Evolutionary conservation across 2,888 invertebrate genomes (phyloP), one percentile per base, ranked within the genome.

Genomic region (Andrena chrysosceles): DNA sequence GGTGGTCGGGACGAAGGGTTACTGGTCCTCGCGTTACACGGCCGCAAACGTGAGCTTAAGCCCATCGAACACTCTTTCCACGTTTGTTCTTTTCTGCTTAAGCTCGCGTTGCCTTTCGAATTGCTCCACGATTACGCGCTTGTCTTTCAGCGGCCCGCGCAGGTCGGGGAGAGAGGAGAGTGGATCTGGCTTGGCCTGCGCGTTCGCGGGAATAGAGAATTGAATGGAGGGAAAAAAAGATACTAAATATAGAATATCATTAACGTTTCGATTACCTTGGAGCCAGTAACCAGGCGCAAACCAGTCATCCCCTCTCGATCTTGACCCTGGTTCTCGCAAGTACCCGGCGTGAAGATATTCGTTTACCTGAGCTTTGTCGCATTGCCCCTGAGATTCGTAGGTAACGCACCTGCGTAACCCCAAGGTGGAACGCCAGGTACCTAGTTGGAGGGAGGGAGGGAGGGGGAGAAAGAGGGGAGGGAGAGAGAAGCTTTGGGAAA

Each of bases 391-490:
- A 72, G 54, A 84, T 84, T 75, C 73, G 68, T 56, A 62, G 73
- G 63, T 54, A 56, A 69, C 59, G 67, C 68, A 68, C 69, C 54
- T 69, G 77, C 59, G 76, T 66, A 49, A 49, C 66, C 73, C 68
- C 54, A 63, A 70, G 75, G 64, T 76, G 73, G 67, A 82, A 72
- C 72, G 77, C 71, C 70, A 84, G 77, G 69, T 67, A 71, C 64
- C 23, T 49, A 35, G 33, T 54, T 42, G 23, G 23, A 59, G 63
- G 64, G 70, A 59, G 64, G 42, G 42, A 16, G 42, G 31, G 31
- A 1, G 64, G 10, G 35, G 0, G 16, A 42, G 42, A 16, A 42
- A 42, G 42, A 13, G 16, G 42, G 42, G 35, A 60, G 63, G 62
- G 23, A 48, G 48, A 67, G 68, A 71, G 62, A 80, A 77, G 26